phyloP scores from a whole-genome alignment of 1,140 invertebrate species.

The Cherax destructor region DNA sequence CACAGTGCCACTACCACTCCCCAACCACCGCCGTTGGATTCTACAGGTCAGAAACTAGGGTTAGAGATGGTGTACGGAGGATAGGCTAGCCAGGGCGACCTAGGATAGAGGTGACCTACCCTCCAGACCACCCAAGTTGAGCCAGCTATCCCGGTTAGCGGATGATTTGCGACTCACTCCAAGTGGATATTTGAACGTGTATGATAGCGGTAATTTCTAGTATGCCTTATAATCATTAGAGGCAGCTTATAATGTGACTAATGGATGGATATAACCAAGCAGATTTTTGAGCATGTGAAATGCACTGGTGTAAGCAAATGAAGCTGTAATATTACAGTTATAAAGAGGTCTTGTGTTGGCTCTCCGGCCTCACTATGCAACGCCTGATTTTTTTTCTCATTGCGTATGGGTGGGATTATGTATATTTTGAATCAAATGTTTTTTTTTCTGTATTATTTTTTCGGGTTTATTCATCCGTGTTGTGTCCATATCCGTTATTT shows the following conservation, averaged over 20 bases:
- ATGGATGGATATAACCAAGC: not conserved
- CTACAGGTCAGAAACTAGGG: constrained; percentile 33
- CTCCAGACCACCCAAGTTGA: constrained; percentile 67
- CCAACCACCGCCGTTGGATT: constrained; percentile 28
- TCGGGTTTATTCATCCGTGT: too few relatives aligned
- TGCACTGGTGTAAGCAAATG: too few relatives aligned
- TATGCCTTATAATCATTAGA: constrained; percentile 65
- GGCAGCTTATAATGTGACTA: constrained; percentile 30
- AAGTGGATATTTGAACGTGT: constrained; percentile 68
- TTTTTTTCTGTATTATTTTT: too few relatives aligned
- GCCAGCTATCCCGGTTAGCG: constrained; percentile 53
- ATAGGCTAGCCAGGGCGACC: not conserved
- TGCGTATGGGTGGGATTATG: too few relatives aligned
- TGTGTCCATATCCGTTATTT: too few relatives aligned
- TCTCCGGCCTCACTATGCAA: too few relatives aligned
- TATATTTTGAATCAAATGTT: too few relatives aligned
- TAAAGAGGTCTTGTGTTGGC: too few relatives aligned
- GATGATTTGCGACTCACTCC: constrained; percentile 66
- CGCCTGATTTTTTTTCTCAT: too few relatives aligned
- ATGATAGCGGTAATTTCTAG: constrained; percentile 71
- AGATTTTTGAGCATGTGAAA: too few relatives aligned
- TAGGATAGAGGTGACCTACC: not conserved
- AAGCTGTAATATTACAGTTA: too few relatives aligned
- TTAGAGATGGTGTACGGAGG: not conserved
- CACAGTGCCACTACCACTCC: not conserved